Evolutionary conservation across 2,888 invertebrate genomes (phyloP).

Genomic region (Himalopsyche kuldschensis): DNA sequence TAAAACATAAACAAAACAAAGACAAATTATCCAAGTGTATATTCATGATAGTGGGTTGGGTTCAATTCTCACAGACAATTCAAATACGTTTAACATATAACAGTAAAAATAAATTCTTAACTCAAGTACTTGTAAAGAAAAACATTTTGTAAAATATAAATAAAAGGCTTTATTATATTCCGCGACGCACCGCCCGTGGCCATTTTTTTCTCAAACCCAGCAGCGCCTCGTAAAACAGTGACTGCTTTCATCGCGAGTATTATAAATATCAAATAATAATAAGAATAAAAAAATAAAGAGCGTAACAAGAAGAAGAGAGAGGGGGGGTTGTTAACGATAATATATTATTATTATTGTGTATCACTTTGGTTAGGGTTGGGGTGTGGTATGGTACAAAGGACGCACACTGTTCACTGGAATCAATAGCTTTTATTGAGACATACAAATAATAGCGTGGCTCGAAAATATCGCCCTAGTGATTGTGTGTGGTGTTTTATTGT

Average conservation of each 20-base stretch:
- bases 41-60: too few species aligned
- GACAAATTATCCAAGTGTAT: too few species aligned
- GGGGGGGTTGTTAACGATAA: not conserved
- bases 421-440: not conserved
- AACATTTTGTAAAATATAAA: not conserved
- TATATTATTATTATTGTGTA: not conserved
- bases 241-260: not conserved
- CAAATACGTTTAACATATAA: too few species aligned
- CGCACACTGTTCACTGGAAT: not conserved
- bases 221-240: not conserved
- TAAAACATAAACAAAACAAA: too few species aligned
- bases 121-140: not conserved
- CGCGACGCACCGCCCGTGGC: not conserved
- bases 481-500: too few species aligned
- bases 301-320: not conserved
- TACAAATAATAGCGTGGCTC: not conserved
- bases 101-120: too few species aligned
- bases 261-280: not conserved
- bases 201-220: not conserved
- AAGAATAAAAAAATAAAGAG: not conserved
- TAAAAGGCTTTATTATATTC: not conserved
- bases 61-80: too few species aligned
- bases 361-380: not conserved
- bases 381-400: not conserved
- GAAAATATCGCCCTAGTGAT: not conserved